Evolutionary conservation across 2,113 vertebrate species (phyloP).

Genomic region (Amblyornis subalaris): DNA sequence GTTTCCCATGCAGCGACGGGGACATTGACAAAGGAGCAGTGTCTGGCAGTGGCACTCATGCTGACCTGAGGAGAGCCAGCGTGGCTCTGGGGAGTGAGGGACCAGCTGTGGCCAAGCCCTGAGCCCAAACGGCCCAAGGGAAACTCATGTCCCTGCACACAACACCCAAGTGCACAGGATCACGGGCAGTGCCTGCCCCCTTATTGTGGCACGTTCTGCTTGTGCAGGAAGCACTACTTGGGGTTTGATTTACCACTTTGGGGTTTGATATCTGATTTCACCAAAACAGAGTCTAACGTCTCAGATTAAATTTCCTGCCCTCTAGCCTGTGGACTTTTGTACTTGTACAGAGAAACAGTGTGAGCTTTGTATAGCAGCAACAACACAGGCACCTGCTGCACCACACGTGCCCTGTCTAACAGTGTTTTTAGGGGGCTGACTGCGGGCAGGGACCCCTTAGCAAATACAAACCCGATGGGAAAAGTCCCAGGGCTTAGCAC

Average conservation of each 20-base stretch:
- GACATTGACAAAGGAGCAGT: background rate
- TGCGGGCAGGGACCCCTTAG: accelerated
- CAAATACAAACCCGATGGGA: accelerated
- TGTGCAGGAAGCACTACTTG: accelerated
- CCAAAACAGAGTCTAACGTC: background rate
- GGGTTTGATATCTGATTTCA: background rate
- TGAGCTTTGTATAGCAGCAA: background rate
- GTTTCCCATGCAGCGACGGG: background rate
- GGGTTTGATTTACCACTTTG: background rate
- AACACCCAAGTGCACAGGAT: accelerated
- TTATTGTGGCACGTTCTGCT: accelerated
- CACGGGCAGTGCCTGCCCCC: accelerated
- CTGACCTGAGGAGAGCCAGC: background rate
- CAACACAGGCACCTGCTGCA: background rate
- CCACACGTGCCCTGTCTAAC: accelerated
- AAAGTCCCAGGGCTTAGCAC: background rate
- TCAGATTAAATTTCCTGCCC: background rate
- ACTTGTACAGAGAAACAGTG: accelerated
- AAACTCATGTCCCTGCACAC: accelerated
- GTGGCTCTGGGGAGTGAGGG: accelerated
- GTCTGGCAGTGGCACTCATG: accelerated
- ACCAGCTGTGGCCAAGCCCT: background rate
- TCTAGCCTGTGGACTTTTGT: background rate
- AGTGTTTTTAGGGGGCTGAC: background rate
- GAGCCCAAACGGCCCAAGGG: accelerated